These are phyloP conservation scores for Drosophila paranaensis DNA, from an alignment of 2,888 invertebrate genomes.

Conservation along the genomic window DNA sequence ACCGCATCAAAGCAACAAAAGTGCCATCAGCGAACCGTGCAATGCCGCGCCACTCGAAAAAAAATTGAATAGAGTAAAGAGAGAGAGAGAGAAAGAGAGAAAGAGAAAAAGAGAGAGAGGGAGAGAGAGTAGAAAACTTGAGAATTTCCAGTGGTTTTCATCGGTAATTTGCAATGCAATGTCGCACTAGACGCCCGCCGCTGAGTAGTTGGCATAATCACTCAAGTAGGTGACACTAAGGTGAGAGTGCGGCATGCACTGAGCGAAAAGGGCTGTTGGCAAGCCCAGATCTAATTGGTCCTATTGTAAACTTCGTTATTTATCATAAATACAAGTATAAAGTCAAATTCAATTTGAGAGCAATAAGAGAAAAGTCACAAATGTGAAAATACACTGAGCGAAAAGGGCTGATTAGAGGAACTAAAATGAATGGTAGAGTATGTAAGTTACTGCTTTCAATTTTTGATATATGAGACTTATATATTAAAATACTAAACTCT, in stretches of 20 bases:
- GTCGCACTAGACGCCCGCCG: constrained; percentile 14
- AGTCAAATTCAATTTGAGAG: not conserved
- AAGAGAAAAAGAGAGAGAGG: not conserved
- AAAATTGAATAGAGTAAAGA: not conserved
- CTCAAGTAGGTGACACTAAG: constrained; percentile 11
- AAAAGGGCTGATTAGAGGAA: not conserved
- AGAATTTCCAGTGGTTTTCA: constrained; percentile 36
- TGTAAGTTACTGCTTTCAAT: too few relatives aligned
- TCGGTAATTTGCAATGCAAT: constrained; percentile 42
- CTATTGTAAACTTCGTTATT: not conserved
- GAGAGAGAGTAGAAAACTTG: constrained; percentile 11
- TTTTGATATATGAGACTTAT: too few relatives aligned
- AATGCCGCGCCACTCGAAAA: constrained; percentile 16
- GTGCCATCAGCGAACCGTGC: constrained; percentile 27
- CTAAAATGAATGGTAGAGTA: too few relatives aligned
- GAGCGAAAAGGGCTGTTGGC: not conserved
- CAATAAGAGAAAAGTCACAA: not conserved
- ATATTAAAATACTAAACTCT: too few relatives aligned
- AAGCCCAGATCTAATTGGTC: not conserved
- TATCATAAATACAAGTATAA: not conserved
- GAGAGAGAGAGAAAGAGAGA: not conserved
- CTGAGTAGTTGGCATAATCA: constrained; percentile 49
- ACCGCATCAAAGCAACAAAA: constrained; percentile 50
- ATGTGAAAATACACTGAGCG: not conserved
- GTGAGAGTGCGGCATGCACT: constrained; percentile 32